Evolutionary conservation across 2,113 vertebrate genomes (phyloP), one percentile per base, ranked within the genome.

Genomic region (Myiagra hebetior): DNA sequence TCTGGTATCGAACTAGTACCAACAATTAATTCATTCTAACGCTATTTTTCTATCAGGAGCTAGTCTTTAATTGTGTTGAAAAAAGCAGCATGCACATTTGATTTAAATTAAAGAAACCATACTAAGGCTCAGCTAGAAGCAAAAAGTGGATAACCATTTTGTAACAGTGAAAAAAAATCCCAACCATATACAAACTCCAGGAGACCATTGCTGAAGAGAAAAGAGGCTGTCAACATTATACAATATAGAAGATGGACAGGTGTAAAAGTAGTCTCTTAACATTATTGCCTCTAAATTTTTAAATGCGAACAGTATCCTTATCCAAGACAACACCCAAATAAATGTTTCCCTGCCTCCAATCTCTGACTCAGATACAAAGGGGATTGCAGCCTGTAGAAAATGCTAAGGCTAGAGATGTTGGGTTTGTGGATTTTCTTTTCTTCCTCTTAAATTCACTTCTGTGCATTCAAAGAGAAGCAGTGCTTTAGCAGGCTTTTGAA

Each of bases 1-100:
- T 96, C 80, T 94, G 72, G 88, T 97, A 98, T 91, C 95, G 1
- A 97, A 96, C 83, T 88, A 75, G 81, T 60, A 96, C 94, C 67
- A 94, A 82, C 62, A 93, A 94, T 96, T 97, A 97, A 97, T 96
- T 97, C 90, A 95, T 97, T 97, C 72, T 84, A 96, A 96, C 89
- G n/a, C n/a, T 93, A 89, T 97, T 98, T 97, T 97, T 91, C 86
- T 96, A 96, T 91, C 83, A 95, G 85, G 85, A 96, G 60, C 55
- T 93, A 93, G 92, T 95, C 93, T 96, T 95, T 83, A 95, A 91
- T 84, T 94, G 59, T 95, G 81, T 89, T 81, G 87, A 92, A 95
- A 96, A 97, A 98, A 87, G 56, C 35, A 89, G 53, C 57, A 30
- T 68, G 86, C n/a, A 73, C 85, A 92, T 96, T 97, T 96, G 91